phyloP scores from a whole-genome alignment of 2,888 invertebrate genomes.

The Campoletis raptor region DNA sequence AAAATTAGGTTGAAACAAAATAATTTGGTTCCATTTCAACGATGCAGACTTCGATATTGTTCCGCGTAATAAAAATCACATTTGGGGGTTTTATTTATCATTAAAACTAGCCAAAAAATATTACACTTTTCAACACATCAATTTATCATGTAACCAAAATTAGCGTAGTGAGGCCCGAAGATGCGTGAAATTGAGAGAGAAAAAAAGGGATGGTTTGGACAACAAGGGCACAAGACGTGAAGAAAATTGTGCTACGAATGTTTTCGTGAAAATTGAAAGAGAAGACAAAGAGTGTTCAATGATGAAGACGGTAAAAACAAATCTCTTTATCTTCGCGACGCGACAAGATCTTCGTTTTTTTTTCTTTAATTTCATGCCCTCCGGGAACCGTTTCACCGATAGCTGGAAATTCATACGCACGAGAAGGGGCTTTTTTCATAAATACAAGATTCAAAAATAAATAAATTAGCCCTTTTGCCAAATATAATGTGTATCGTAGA shows the following conservation, averaged over 20 bases:
- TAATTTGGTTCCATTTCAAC: neutral
- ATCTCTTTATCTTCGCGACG: neutral
- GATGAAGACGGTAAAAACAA: neutral
- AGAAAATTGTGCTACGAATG: neutral
- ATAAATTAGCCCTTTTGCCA: constrained; percentile 58
- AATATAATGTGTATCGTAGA: constrained; percentile 63
- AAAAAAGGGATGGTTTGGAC: neutral
- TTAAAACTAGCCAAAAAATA: constrained; percentile 60
- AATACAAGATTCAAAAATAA: constrained; percentile 7
- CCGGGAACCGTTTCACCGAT: constrained; percentile 39
- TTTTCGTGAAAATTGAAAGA: neutral
- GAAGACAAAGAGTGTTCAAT: neutral
- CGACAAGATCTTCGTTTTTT: neutral
- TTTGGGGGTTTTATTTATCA: constrained; percentile 49
- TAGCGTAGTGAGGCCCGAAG: constrained; percentile 34
- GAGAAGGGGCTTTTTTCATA: constrained; percentile 38
- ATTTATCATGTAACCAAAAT: constrained; percentile 41
- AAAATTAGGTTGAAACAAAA: neutral
- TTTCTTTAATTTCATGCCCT: neutral
- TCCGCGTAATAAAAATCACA: constrained; percentile 7
- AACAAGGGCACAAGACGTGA: neutral
- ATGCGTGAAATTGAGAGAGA: constrained; percentile 4
- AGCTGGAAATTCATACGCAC: constrained; percentile 61
- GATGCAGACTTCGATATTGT: neutral
- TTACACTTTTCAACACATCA: constrained; percentile 58